A percentile compares a stretch with the other conserved stretches of the same genome.
phyloP scores from a whole-genome alignment of 2,797 vertebrate genomes.

The Discoglossus pictus region DNA sequence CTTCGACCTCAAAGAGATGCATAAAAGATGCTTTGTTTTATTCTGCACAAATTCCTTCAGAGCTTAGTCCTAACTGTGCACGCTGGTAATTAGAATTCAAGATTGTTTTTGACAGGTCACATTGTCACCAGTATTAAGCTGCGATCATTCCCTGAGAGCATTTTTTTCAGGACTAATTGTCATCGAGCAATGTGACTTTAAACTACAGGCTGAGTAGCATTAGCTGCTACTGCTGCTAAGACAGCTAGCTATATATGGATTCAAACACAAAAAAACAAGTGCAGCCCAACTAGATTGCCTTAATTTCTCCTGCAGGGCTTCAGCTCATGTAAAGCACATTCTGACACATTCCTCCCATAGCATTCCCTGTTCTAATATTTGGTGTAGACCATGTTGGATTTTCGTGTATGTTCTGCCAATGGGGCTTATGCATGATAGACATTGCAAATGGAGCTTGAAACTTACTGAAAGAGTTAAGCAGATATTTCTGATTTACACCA shows the following conservation, averaged over 20 bases:
- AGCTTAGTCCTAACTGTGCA: conserved; percentile 39
- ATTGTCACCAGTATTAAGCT: conserved; percentile 55
- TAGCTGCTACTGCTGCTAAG: conserved; percentile 63
- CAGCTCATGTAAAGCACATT: conserved; percentile 40
- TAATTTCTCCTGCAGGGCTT: conserved; percentile 60
- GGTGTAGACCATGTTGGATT: no score
- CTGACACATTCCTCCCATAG: conserved; percentile 19
- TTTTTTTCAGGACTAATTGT: conserved; percentile 56
- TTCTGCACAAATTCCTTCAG: conserved; percentile 50
- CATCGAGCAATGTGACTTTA: conserved; percentile 65
- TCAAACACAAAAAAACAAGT: conserved; percentile 62
- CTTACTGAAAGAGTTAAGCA: no score
- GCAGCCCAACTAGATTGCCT: conserved; percentile 61
- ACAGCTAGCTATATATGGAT: conserved; percentile 71
- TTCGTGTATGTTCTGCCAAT: no score
- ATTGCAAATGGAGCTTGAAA: no score
- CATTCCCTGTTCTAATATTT: neutral
- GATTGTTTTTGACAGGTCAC: conserved; percentile 51
- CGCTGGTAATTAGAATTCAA: conserved; percentile 51
- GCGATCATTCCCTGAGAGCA: conserved; percentile 51
- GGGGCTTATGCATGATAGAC: no score
- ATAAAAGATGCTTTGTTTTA: conserved; percentile 53
- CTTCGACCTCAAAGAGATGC: conserved; percentile 86
- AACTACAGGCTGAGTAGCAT: conserved; percentile 59
- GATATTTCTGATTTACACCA: no score